Conservation (phyloP, 2,888 invertebrate genomes). For the Lithophane semibrunnea region DNA sequence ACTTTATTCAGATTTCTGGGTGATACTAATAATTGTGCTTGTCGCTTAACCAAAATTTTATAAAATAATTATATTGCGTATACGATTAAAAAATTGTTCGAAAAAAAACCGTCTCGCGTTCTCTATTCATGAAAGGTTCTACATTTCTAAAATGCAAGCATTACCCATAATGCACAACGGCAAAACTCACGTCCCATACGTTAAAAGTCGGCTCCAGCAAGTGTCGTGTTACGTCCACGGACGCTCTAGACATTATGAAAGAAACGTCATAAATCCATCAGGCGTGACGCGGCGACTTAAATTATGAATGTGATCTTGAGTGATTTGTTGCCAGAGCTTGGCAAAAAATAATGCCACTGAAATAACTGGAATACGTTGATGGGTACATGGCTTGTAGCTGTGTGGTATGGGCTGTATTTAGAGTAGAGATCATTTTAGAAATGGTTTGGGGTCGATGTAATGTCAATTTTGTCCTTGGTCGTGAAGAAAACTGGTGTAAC, state of each 20-base stretch:
- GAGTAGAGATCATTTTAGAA: constrained; percentile 24
- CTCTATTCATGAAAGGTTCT: neutral
- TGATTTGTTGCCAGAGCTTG: constrained; percentile 80
- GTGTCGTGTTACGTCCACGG: constrained; percentile 69
- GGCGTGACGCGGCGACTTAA: constrained; percentile 80
- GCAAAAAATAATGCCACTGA: constrained; percentile 68
- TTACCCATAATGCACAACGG: constrained; percentile 32
- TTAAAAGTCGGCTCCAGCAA: constrained; percentile 42
- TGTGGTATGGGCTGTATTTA: constrained; percentile 33
- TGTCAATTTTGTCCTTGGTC: constrained; percentile 3
- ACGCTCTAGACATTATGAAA: constrained; percentile 77
- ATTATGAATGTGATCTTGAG: constrained; percentile 83
- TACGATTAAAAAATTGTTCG: neutral
- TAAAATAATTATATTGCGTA: neutral
- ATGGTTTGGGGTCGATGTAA: constrained; percentile 30
- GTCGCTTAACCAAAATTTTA: neutral
- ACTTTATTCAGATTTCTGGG: neutral
- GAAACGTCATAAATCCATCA: constrained; percentile 87
- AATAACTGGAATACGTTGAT: constrained; percentile 63
- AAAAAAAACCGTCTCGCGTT: neutral
- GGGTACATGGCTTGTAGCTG: constrained; percentile 41
- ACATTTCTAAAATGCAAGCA: constrained; percentile 30
- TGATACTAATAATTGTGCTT: neutral
- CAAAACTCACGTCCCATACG: constrained; percentile 37
- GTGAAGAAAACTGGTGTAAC: neutral